Conservation (phyloP, 2,113 vertebrate genomes). For the Peromyscus polionotus region DNA sequence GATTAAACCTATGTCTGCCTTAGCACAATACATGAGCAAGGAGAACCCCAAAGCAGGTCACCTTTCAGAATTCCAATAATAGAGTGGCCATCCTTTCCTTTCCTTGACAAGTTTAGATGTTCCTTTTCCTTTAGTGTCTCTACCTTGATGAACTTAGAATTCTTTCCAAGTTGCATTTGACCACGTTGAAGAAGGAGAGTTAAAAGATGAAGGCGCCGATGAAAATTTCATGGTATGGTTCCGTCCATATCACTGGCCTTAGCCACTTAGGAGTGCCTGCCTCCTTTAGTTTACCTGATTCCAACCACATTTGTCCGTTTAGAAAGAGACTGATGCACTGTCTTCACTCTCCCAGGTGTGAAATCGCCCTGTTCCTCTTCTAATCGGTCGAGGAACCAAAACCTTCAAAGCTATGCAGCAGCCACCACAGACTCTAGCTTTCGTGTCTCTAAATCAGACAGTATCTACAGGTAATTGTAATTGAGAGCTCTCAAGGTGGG, state of each 20-base stretch:
- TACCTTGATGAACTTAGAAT: constrained; percentile 5
- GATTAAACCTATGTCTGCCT: constrained; percentile 69
- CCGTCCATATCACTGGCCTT: neutral
- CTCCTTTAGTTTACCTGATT: neutral
- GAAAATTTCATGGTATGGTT: neutral
- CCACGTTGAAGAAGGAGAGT: neutral
- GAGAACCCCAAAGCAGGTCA: neutral
- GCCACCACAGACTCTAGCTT: neutral
- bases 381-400: neutral
- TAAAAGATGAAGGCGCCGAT: neutral
- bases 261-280: neutral
- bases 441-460: neutral
- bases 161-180: neutral
- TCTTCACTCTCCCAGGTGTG: neutral
- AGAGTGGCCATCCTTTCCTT: neutral
- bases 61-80: neutral
- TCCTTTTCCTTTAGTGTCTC: neutral
- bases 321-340: neutral
- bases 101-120: neutral
- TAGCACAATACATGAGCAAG: neutral
- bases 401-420: neutral
- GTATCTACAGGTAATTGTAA: neutral
- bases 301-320: neutral
- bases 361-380: neutral
- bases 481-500: neutral